Conservation (phyloP, 2,797 vertebrate genomes). For the Chelonia mydas region DNA sequence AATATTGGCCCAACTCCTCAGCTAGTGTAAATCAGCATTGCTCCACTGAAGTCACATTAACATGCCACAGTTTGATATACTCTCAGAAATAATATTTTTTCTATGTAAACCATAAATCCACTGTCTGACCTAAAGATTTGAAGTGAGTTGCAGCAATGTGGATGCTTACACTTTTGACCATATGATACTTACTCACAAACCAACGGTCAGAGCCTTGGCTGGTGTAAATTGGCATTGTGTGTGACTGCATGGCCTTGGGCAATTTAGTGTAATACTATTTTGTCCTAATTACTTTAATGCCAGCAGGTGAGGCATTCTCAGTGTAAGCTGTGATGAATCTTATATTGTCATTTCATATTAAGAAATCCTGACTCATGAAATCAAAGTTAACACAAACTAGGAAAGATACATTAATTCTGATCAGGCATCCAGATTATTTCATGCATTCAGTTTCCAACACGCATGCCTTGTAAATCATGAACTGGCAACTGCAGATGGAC, state of each 20-base stretch:
- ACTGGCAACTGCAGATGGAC: constrained; percentile 16
- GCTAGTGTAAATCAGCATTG: background rate
- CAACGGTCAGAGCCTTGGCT: background rate
- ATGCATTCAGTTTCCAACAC: background rate
- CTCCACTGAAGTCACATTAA: background rate
- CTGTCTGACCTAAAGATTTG: background rate
- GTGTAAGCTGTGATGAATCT: background rate
- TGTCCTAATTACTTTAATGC: background rate
- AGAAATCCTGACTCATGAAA: background rate
- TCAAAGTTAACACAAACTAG: background rate
- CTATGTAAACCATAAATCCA: background rate
- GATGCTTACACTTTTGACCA: background rate
- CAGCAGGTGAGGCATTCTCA: background rate
- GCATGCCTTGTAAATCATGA: background rate
- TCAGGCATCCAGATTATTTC: background rate
- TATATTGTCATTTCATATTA: background rate
- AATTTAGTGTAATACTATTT: background rate
- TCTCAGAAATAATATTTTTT: background rate
- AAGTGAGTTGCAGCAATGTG: background rate
- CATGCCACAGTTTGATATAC: background rate
- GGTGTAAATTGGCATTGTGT: background rate
- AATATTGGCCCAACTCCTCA: background rate
- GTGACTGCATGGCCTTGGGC: background rate
- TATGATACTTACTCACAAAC: background rate
- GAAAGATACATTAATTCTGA: background rate